Base-by-base conservation (phyloP, 1,140 invertebrate genomes). In the Caenorhabditis tropicalis region DNA sequence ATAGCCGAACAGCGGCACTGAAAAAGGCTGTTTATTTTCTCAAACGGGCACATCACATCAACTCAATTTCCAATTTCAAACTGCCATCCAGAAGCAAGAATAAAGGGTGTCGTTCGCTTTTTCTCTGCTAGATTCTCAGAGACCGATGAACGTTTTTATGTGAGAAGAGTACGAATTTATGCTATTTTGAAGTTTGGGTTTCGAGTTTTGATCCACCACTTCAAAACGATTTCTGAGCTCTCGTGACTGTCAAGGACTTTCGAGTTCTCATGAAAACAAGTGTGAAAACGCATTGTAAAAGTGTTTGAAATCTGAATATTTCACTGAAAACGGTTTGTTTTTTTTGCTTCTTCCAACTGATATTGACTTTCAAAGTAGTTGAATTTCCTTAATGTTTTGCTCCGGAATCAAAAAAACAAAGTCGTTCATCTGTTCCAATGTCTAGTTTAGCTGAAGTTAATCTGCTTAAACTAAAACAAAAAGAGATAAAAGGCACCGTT, bases 51-150 rank as follows among this genome's bases (percentile, higher is more conserved):
- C 58, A 65, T 65, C 58, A 74, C 65, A 74, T 74, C 65, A 74
- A 74, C 65, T 74, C 65, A 74, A 74, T 74, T 74, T 74, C 65
- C 65, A 74, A 74, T 74, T 74, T 74, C 33, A 43, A 74, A 74
- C 58, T n/a, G 33, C 15, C 16, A 31, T 21, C 9, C 21, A 10
- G 33, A 46, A 39, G n/a, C n/a, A n/a, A n/a, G n/a, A n/a, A n/a
- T n/a, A n/a, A n/a, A n/a, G n/a, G n/a, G 65, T 33, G 65, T 74
- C 65, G 65, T 74, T 74, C 65, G 65, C n/a, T 74, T 74, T 74
- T 74, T n/a, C n/a, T n/a, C n/a, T 65, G 31, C 58, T 65, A 36
- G 31, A 65, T 65, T 65, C 58, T 65, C 58, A 65, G 58, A 65
- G 53, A 56, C 29, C 58, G 58, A 65, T 33, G 29, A 60, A 60